phyloP scores from a whole-genome alignment of 2,888 invertebrate species.

The Mythimna ferrago region DNA sequence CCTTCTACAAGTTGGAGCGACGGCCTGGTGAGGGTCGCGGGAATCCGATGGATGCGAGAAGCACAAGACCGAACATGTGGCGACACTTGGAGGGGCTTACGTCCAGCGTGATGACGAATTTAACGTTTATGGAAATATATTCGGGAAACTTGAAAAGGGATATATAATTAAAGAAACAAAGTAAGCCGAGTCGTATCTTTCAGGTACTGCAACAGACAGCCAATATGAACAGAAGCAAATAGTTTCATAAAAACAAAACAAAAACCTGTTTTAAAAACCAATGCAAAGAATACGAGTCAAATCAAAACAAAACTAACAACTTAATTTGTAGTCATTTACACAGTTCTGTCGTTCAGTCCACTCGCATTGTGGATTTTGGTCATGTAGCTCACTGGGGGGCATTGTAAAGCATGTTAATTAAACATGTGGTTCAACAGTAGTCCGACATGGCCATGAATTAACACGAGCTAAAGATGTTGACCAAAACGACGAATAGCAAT shows the following conservation, averaged over 20 bases:
- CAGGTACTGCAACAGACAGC: no score
- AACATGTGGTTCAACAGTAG: constrained; percentile 29
- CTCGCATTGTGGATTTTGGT: constrained; percentile 42
- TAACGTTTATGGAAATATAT: no score
- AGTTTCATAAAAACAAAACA: background rate
- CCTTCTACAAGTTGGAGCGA: no score
- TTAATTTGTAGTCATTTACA: constrained; percentile 34
- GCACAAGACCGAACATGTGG: no score
- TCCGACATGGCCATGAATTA: background rate
- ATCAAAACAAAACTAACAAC: constrained; percentile 10
- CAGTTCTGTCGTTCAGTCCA: constrained; percentile 10
- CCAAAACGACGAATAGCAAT: background rate
- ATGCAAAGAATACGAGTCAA: background rate
- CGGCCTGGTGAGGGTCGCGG: no score
- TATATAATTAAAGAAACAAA: background rate
- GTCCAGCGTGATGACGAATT: no score
- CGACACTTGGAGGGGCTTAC: no score
- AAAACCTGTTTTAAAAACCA: background rate
- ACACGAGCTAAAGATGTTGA: background rate
- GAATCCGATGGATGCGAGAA: no score
- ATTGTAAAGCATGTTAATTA: constrained; percentile 55
- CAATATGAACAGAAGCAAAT: background rate
- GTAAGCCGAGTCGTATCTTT: background rate
- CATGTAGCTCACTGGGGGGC: constrained; percentile 28
- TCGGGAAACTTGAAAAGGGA: background rate